Base-by-base conservation (phyloP, 2,888 invertebrate genomes). In the Mythimna lalbum region DNA sequence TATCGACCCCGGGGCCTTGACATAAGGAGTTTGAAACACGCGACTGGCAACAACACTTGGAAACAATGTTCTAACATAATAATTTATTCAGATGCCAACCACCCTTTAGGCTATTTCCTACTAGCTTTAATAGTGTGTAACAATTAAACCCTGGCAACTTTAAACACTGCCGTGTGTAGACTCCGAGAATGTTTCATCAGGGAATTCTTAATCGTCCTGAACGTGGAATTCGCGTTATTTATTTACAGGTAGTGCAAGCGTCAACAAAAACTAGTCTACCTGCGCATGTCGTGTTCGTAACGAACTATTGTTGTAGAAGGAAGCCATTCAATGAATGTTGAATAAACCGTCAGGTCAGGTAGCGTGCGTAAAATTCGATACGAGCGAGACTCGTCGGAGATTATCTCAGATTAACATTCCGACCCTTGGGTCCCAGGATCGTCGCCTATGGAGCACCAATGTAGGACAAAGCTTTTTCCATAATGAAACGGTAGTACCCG, bases 371-470 rank as follows among this genome's bases (percentile, higher is more conserved):
- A 93, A 94, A 93, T 93, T 92, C 90, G 92, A 94, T 93, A 91
- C 92, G 89, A 91, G 89, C 91, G 89, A 91, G 89, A 88, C 86
- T 89, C 89, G 88, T 83, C 83, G 83, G 87, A 93, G 95, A 95
- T 95, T 91, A 95, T 94, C 94, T 91, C 88, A 88, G 94, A 94
- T 95, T 95, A 95, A 95, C 91, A 95, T 96, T 95, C 95, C 95
- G 80, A 83, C 84, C 89, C 88, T 84, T 83, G 88, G 88, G 87
- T 86, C 90, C 89, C 88, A 83, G 85, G 86, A 86, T 83, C 82
- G 76, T 77, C 69, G 63, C 57, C 60, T 68, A 71, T 67, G 83
- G 67, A 91, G 90, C 89, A 90, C 65, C 72, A 72, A 74, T 70
- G 83, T 78, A 90, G 90, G 89, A 89, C 89, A 90, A 88, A 90